phyloP scores from a whole-genome alignment of 53 echinoderm and acorn worm genomes.

The Apostichopus leukothele region DNA sequence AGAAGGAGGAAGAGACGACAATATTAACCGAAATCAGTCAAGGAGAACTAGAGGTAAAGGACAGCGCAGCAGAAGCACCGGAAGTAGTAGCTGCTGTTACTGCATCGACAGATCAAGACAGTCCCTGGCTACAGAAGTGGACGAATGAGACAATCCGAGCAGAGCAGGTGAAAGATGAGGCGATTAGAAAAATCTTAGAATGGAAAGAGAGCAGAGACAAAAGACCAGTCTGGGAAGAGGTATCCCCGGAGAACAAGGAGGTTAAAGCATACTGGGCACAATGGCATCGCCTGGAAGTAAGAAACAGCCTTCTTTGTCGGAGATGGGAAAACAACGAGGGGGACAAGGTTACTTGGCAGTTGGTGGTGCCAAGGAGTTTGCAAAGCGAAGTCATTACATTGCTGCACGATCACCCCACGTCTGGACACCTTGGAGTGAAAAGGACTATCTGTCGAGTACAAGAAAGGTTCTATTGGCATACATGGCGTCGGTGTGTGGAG shows the following conservation, averaged over 20 bases:
- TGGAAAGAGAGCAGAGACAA: neutral
- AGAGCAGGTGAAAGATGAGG: neutral
- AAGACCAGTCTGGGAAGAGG: neutral
- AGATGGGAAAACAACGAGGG: conserved; percentile 22
- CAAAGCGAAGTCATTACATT: neutral
- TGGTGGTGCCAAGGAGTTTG: conserved; percentile 11
- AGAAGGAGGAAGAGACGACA: neutral
- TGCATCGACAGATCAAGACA: neutral
- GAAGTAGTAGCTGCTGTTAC: neutral
- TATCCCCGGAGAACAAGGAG: neutral
- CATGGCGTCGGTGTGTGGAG: neutral
- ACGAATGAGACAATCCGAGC: neutral
- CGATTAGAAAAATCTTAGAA: neutral
- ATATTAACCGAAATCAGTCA: neutral
- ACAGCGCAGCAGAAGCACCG: neutral
- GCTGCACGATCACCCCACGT: neutral
- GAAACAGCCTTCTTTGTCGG: conserved; percentile 1
- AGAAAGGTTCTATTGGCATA: conserved; percentile 34
- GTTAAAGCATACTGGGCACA: conserved; percentile 30
- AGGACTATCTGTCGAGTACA: neutral
- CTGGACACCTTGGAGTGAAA: conserved; percentile 41
- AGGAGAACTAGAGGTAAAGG: neutral
- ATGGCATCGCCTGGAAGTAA: conserved; percentile 9
- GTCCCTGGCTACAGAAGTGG: neutral
- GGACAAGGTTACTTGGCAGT: conserved; percentile 8